These are phyloP conservation scores for Dugesia japonica DNA, from an alignment of 2,888 invertebrate species.

Conservation along the genomic window DNA sequence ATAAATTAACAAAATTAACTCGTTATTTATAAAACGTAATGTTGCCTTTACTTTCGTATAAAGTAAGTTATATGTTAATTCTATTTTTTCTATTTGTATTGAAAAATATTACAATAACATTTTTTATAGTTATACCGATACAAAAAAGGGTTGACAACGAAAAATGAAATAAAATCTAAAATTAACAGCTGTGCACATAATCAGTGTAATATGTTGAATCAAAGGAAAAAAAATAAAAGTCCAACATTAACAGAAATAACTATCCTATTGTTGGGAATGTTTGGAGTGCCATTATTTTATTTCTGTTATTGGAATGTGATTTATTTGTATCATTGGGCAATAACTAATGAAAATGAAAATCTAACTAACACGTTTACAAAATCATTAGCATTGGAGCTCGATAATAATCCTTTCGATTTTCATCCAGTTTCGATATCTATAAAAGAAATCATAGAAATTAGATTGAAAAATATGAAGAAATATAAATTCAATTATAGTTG, in stretches of 20 bases:
- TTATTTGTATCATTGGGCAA: background rate
- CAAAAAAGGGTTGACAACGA: background rate
- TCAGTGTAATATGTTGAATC: background rate
- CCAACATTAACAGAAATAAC: background rate
- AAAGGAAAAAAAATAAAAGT: background rate
- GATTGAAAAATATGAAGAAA: conserved; percentile 37
- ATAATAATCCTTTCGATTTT: background rate
- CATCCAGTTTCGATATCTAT: background rate
- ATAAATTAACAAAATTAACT: too few species aligned
- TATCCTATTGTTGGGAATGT: conserved; percentile 17
- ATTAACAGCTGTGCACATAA: background rate
- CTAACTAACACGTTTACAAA: background rate
- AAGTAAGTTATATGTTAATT: background rate
- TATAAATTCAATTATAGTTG: conserved; percentile 37
- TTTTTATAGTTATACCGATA: background rate
- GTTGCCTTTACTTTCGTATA: background rate
- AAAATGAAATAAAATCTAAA: background rate
- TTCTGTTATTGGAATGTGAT: conserved; percentile 20
- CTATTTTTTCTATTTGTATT: background rate
- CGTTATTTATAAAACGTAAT: too few species aligned
- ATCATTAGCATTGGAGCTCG: background rate
- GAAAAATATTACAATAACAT: background rate
- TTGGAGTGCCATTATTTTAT: conserved; percentile 26
- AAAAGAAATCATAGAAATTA: conserved; percentile 31
- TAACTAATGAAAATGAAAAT: background rate